These are phyloP conservation scores for Melanostigma gelatinosum DNA, from an alignment of 2,113 vertebrate species.

Conservation along the genomic window DNA sequence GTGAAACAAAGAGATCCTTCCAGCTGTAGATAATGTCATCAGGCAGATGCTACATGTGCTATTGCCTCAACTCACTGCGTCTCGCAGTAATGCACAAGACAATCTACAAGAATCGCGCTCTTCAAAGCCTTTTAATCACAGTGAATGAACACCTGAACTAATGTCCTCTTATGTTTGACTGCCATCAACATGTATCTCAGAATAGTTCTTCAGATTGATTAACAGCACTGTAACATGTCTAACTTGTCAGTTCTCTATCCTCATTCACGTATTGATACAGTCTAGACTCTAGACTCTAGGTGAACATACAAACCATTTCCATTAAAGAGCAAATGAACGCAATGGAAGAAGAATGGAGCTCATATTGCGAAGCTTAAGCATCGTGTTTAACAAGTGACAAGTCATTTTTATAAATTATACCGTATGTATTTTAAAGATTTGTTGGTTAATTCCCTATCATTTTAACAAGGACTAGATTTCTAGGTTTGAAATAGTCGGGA, in stretches of 20 bases:
- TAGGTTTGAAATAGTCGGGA: slow-evolving; percentile 1
- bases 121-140: slow-evolving; percentile 18
- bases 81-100: slow-evolving; percentile 15
- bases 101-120: slow-evolving; percentile 11
- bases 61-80: background rate
- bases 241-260: background rate
- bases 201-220: background rate
- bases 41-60: slow-evolving; percentile 4
- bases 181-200: background rate
- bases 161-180: slow-evolving; percentile 14
- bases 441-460: background rate
- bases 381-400: background rate
- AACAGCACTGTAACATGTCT: background rate
- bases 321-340: background rate
- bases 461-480: slow-evolving; percentile 24
- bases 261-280: background rate
- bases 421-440: background rate
- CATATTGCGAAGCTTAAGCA: background rate
- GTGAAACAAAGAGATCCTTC: slow-evolving; percentile 22
- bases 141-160: slow-evolving; percentile 8
- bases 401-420: background rate
- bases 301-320: background rate
- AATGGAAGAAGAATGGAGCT: background rate
- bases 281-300: too few species aligned
- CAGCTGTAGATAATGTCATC: slow-evolving; percentile 11